Percentiles rank a stretch among this genome's conserved stretches.
Conservation (phyloP, 2,888 invertebrate species). For the Stenoptilia bipunctidactyla region DNA sequence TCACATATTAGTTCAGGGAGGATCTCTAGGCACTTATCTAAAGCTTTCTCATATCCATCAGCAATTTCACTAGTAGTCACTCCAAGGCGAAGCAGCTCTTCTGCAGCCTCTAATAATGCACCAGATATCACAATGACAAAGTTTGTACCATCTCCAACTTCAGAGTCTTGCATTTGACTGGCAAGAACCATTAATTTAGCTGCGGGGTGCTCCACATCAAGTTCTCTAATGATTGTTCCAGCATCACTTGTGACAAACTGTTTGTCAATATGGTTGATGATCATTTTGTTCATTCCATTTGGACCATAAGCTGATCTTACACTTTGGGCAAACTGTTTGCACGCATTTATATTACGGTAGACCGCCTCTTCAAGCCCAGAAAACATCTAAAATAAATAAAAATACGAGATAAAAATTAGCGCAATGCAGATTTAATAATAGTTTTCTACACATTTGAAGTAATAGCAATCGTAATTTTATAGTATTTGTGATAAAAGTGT, state of each 20-base stretch:
- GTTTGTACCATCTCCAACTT: conserved; percentile 99
- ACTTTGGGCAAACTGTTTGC: conserved; percentile 94
- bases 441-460: no score
- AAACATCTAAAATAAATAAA: conserved; percentile 69
- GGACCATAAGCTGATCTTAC: conserved; percentile 97
- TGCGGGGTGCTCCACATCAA: conserved; percentile 98
- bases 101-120: conserved; percentile 91
- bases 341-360: conserved; percentile 93
- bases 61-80: conserved; percentile 97
- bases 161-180: conserved; percentile 98
- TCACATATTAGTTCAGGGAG: conserved; percentile 85
- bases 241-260: conserved; percentile 99
- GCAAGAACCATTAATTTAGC: conserved; percentile 96
- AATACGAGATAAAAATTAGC: no score
- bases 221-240: conserved; percentile 95
- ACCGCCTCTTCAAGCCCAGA: conserved; percentile 98
- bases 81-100: conserved; percentile 92
- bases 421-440: no score
- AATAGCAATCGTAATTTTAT: conserved; percentile 4
- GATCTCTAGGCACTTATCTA: conserved; percentile 90
- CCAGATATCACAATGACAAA: conserved; percentile 97
- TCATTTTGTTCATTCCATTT: conserved; percentile 99
- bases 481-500: not conserved
- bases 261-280: conserved; percentile 98
- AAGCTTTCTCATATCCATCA: conserved; percentile 93